Conservation (phyloP, 2,113 vertebrate genomes). For the Baryphthengus martii region DNA sequence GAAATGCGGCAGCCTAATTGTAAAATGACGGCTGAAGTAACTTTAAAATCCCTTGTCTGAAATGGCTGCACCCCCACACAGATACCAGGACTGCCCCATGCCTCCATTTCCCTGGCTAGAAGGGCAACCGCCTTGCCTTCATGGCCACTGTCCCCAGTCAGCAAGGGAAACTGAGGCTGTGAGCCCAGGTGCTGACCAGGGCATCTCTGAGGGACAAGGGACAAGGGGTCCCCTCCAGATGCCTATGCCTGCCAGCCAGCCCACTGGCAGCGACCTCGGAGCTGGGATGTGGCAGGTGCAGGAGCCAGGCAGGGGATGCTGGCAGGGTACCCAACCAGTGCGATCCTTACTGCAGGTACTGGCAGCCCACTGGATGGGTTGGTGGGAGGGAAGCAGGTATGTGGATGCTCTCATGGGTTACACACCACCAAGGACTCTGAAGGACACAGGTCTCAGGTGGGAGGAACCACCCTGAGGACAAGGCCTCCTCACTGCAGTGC, state of each 20-base stretch:
- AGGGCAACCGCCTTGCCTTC: neutral
- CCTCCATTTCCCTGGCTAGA: neutral
- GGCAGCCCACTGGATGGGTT: neutral
- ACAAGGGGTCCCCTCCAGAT: neutral
- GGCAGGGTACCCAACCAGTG: neutral
- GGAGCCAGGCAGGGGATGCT: neutral
- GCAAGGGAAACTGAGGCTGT: neutral
- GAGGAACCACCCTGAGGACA: neutral
- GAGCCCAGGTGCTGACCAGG: neutral
- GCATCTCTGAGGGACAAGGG: neutral
- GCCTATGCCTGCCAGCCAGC: neutral
- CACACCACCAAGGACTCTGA: slow-evolving; percentile 19
- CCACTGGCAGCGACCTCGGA: neutral
- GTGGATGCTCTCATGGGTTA: neutral
- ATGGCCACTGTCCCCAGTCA: neutral
- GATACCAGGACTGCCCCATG: accelerated
- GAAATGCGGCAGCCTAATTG: neutral
- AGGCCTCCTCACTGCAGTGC: neutral
- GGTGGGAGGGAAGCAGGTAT: neutral
- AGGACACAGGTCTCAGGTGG: neutral
- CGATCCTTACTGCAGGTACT: accelerated
- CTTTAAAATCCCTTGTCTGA: neutral
- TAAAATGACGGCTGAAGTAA: neutral
- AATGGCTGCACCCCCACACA: neutral
- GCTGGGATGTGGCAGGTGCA: neutral